These are phyloP conservation scores for Caenorhabditis angaria DNA, from an alignment of 2,888 invertebrate species.

Conservation along the genomic window DNA sequence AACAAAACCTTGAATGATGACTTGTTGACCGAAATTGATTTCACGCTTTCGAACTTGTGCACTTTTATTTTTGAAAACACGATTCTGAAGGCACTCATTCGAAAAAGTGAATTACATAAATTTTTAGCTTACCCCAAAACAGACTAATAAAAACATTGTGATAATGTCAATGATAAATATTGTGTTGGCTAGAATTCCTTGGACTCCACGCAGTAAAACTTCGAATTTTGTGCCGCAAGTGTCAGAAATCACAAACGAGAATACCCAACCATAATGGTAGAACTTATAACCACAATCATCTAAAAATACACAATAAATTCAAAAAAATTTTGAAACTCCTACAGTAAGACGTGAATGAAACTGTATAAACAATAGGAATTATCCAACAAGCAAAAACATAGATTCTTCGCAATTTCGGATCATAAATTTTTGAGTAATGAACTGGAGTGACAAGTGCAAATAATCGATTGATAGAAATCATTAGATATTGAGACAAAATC, in stretches of 20 bases:
- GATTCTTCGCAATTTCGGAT: neutral
- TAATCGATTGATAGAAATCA: conserved; percentile 22
- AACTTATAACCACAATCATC: neutral
- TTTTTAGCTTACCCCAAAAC: conserved; percentile 11
- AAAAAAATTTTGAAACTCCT: neutral
- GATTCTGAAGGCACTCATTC: conserved; percentile 8
- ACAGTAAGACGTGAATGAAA: neutral
- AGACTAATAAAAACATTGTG: conserved; percentile 9
- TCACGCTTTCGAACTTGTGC: conserved; percentile 9
- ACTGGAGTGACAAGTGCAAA: neutral
- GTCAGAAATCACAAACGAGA: neutral
- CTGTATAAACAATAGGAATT: neutral
- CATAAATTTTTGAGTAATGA: neutral
- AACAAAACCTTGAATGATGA: conserved; percentile 24
- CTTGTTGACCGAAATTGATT: conserved; percentile 20
- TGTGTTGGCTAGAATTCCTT: neutral
- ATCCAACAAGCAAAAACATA: neutral
- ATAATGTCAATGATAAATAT: conserved; percentile 13
- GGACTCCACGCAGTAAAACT: neutral
- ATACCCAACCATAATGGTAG: neutral
- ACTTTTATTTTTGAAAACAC: neutral
- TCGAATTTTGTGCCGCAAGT: neutral
- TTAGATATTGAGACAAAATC: conserved; percentile 14
- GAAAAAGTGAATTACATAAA: too few species aligned
- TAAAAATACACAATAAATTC: neutral